Base-by-base conservation (phyloP, 2,888 invertebrate species). In the Rhabditophanes sp. region DNA sequence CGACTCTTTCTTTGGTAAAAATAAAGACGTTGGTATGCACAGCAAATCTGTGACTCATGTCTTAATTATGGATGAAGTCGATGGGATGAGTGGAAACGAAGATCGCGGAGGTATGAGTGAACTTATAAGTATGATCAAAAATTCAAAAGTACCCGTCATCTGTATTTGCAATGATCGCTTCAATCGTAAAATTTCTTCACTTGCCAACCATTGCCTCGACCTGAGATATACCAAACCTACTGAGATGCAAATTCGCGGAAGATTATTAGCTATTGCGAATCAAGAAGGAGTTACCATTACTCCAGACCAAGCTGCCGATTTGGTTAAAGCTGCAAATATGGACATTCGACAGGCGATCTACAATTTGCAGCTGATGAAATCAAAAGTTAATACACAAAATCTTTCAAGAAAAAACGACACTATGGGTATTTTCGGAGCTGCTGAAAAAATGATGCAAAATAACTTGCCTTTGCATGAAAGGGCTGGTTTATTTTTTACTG, bases 11-110 rank as follows among this genome's bases (percentile, higher is more conserved):
- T 57, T 52, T 21, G 47, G 47, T 23, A 25, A n/a, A n/a, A n/a
- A n/a, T n/a, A n/a, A n/a, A n/a, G n/a, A n/a, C n/a, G n/a, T n/a
- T n/a, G 36, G 39, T 23, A 39, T 27, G 18, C n/a, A n/a, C n/a
- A n/a, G n/a, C n/a, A n/a, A n/a, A n/a, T n/a, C 42, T 21, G 76
- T 75, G 48, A 82, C 82, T 56, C 84, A 85, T 62, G 84, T 84
- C 9, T 69, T 99, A 5, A 74, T 99, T n/a, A 99, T 99, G 96
- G 96, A 99, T 63, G 96, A 99, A 74, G 93, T 99, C 0, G 96
- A 99, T 64, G 96, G 96, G 6, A 96, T 99, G 90, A 83, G 88
- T 1, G 93, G 93, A 3, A 96, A 93, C 66, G 87, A 96, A 68
- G 96, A 99, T 67, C 75, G 96, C 52, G 93, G 93, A 15, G 96